These are phyloP conservation scores for Sinosuthora webbiana DNA, from an alignment of 2,113 vertebrate genomes.

Conservation along the genomic window DNA sequence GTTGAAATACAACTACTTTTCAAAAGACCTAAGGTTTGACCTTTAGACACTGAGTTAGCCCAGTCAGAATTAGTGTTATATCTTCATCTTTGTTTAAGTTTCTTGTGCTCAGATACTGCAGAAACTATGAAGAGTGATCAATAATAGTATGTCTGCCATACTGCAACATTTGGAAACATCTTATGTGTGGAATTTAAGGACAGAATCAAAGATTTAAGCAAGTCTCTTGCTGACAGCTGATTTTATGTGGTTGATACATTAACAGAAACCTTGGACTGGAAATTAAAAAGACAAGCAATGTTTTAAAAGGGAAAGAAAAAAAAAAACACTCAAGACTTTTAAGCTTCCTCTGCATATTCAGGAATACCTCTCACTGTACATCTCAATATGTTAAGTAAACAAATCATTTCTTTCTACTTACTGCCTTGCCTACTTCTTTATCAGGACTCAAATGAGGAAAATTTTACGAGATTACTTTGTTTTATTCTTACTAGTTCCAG, in stretches of 20 bases:
- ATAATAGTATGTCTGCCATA: background rate
- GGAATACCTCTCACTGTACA: background rate
- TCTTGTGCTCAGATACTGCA: background rate
- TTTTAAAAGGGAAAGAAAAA: background rate
- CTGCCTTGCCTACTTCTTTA: background rate
- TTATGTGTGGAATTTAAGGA: background rate
- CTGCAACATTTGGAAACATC: background rate
- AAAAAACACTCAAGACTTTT: background rate
- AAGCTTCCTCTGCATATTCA: background rate
- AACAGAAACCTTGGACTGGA: background rate
- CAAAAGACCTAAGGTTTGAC: background rate
- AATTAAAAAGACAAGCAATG: background rate
- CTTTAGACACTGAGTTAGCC: background rate
- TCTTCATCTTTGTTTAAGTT: background rate
- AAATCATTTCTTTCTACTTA: background rate
- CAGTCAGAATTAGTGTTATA: background rate
- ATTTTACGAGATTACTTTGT: background rate
- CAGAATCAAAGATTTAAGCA: background rate
- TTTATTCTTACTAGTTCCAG: background rate
- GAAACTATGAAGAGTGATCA: background rate
- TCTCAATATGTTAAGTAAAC: background rate
- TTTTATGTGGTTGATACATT: background rate
- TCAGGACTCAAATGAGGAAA: background rate
- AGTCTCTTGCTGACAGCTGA: background rate
- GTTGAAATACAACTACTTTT: background rate